Conservation (phyloP, 2,797 vertebrate genomes). For the Balearica regulorum region DNA sequence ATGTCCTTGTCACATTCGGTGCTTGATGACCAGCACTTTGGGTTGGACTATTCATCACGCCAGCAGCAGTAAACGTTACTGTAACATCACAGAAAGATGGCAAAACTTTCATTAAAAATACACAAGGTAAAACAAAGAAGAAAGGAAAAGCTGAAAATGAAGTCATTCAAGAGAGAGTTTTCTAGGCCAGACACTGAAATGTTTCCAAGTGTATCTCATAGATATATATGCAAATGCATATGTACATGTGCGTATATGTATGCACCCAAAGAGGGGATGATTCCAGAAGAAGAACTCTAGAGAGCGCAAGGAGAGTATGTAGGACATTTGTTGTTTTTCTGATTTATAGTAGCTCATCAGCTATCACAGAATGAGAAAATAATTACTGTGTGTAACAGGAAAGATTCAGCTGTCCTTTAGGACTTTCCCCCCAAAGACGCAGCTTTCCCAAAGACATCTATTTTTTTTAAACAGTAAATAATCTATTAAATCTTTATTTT, state of each 20-base stretch:
- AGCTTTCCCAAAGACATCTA: not conserved
- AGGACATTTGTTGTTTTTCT: not conserved
- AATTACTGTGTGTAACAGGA: not conserved
- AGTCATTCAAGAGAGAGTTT: not conserved
- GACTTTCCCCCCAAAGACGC: not conserved
- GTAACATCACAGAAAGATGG: not conserved
- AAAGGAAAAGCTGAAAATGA: not conserved
- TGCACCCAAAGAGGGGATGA: not conserved
- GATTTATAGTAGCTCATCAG: not conserved
- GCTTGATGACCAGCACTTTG: not conserved
- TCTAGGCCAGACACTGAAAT: not conserved
- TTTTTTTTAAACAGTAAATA: not conserved
- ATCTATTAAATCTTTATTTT: not conserved
- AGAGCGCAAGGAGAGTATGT: not conserved
- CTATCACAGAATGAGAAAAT: not conserved
- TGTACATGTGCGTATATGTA: not conserved
- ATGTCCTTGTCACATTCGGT: slow-evolving; percentile 11
- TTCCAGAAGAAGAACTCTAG: not conserved
- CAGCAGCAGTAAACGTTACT: not conserved
- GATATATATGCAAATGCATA: not conserved
- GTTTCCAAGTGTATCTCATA: not conserved
- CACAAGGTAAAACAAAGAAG: not conserved
- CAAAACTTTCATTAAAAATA: not conserved
- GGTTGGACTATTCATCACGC: not conserved
- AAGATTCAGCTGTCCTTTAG: not conserved